Conservation (phyloP, 1,140 invertebrate genomes). For the Drosophila tristis region DNA sequence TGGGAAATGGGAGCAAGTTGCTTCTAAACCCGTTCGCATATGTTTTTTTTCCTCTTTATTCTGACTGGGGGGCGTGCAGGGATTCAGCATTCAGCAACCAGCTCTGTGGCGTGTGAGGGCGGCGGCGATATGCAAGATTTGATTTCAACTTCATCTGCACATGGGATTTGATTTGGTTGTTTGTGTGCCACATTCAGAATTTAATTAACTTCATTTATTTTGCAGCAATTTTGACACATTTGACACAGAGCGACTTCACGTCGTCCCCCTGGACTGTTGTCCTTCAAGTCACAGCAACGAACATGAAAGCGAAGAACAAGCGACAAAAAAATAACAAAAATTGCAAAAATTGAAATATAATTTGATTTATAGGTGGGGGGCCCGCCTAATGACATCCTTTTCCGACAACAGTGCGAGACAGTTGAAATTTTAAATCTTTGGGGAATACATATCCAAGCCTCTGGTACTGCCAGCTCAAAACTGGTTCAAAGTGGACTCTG, state of each 20-base stretch:
- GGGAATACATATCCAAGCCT: too few relatives aligned
- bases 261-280: background rate
- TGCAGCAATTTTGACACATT: conserved; percentile 55
- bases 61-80: background rate
- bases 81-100: background rate
- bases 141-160: conserved; percentile 47
- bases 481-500: background rate
- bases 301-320: background rate
- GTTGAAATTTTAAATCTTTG: background rate
- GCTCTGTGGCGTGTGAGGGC: conserved; percentile 16
- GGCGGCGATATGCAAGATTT: conserved; percentile 79
- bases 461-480: background rate
- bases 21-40: conserved; percentile 56
- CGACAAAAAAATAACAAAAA: background rate
- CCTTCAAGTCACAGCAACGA: conserved; percentile 5
- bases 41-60: conserved; percentile 19
- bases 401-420: too few relatives aligned
- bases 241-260: conserved; percentile 6
- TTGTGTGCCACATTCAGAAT: conserved; percentile 45
- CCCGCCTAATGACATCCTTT: background rate
- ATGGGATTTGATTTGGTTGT: conserved; percentile 8
- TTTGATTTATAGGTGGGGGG: background rate
- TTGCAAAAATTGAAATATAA: background rate
- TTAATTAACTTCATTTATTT: conserved; percentile 70
- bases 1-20: conserved; percentile 51